Evolutionary conservation across 1,140 invertebrate species (phyloP).

Genomic region (Chlorops oryzae): DNA sequence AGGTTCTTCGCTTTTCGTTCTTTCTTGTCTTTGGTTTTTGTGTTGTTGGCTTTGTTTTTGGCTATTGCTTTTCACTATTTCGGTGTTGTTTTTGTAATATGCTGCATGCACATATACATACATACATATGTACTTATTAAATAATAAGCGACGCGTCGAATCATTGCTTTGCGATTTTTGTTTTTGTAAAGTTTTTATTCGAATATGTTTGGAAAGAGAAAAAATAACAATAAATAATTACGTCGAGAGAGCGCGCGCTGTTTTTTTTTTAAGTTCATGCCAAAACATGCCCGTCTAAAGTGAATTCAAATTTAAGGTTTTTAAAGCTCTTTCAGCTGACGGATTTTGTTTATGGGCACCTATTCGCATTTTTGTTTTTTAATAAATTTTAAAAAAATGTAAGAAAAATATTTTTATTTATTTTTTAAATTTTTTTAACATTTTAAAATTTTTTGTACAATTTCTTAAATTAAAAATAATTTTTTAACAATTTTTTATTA

Average conservation of each 20-base stretch:
- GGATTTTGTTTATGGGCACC: too few species aligned
- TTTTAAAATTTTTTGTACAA: background rate
- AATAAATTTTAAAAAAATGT: background rate
- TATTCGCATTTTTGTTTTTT: too few species aligned
- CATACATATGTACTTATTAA: background rate
- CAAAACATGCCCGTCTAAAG: too few species aligned
- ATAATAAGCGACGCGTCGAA: too few species aligned
- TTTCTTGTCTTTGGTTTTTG: background rate
- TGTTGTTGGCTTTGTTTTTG: slow-evolving; percentile 1
- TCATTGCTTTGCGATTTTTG: too few species aligned
- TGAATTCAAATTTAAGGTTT: too few species aligned
- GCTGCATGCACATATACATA: background rate
- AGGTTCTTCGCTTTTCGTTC: background rate
- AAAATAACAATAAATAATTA: too few species aligned
- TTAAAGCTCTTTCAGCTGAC: too few species aligned
- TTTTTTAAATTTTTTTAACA: slow-evolving; percentile 1
- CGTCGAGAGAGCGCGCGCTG: too few species aligned
- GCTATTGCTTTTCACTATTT: slow-evolving; percentile 4
- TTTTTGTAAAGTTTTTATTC: too few species aligned
- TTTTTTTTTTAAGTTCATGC: too few species aligned
- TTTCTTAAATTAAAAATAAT: background rate
- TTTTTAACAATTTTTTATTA: background rate
- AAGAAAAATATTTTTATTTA: background rate
- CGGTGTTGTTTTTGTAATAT: background rate
- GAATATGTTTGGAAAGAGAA: too few species aligned